Evolutionary conservation across 2,113 vertebrate genomes (phyloP), one percentile per base, ranked within the genome.

Genomic region (Oostethus manadensis): DNA sequence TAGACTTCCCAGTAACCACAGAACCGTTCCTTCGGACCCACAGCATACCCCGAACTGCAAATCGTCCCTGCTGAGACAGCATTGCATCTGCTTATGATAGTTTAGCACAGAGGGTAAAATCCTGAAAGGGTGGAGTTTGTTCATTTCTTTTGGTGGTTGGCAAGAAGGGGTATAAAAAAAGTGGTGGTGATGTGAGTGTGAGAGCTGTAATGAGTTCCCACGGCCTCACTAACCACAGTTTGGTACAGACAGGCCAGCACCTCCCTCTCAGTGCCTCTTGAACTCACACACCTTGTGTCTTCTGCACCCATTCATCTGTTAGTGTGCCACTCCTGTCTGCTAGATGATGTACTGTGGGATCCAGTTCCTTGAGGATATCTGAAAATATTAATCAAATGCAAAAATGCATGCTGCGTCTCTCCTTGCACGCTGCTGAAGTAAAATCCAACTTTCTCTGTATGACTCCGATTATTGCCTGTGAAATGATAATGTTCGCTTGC

Each of bases 281-380:
- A 73, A 79, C 77, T 70, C 69, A 64, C 65, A 71, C 62, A 79
- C 66, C 64, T 64, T 71, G 67, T 84, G 71, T 66, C 74, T 79
- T 80, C 71, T 86, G 74, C 86, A 74, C 90, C 90, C 91, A 90
- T 91, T 93, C 89, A 90, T 88, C 56, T 66, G 90, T 89, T 92
- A 90, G 89, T 89, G 88, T 93, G 92, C 91, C 91, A 94, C 88
- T 90, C 92, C 85, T 86, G 89, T 90, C 74, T 81, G 77, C 88
- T 90, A 84, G 88, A 91, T 88, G 86, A 86, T 84, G 86, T 88
- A 76, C 62, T 78, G 74, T 77, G 64, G 86, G 92, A 91, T 92
- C 91, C 87, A 93, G 93, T 91, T 92, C 92, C 90, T 88, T 88
- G 85, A 89, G 89, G 90, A 91, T 90, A 91, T 90, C 91, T 88